Evolutionary conservation across 2,888 invertebrate genomes (phyloP), one percentile per base, ranked within the genome.

Genomic region (Acleris sparsana): DNA sequence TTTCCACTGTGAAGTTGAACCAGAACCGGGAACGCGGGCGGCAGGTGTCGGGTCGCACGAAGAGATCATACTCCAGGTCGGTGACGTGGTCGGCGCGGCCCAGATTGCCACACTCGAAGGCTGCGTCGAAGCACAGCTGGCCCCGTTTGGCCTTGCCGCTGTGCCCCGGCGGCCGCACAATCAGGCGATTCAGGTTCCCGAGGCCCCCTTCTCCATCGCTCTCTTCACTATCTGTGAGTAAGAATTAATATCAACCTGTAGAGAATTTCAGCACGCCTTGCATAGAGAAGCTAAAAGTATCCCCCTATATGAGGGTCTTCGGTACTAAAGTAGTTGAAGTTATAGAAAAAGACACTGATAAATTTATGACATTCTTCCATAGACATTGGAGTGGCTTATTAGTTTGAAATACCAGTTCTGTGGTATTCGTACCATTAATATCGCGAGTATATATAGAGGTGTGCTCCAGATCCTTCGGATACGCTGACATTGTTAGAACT

Each of bases 1-100:
- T 99, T 85, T 99, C 99, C 46, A 99, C 99, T 1, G 98, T 98
- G 82, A 99, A 99, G 90, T 99, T 98, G 88, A 99, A 99, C 99
- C 99, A 99, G 75, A 99, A 96, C 57, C 99, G 93, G 71, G 96
- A 95, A 53, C 98, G 94, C 0, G 99, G 98, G 83, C 98, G 97
- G 86, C 99, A 98, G 0, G 99, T 99, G 86, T 99, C 99, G 0
- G 99, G 99, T 52, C 99, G 94, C 63, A 99, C 95, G 88, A 96
- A 99, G 59, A 99, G 93, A 89, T 99, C 99, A 87, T 99, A 99
- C 85, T 99, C 99, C 82, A 96, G 96, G 78, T 99, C 99, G 6
- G 97, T 97, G 75, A 99, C 94, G 74, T 98, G 95, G 82, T 99
- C 98, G 1, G 99, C 98, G 71, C 98, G 94, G n/a, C 99, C 99